Conservation (phyloP, 2,797 vertebrate genomes). For the Chelon auratus region DNA sequence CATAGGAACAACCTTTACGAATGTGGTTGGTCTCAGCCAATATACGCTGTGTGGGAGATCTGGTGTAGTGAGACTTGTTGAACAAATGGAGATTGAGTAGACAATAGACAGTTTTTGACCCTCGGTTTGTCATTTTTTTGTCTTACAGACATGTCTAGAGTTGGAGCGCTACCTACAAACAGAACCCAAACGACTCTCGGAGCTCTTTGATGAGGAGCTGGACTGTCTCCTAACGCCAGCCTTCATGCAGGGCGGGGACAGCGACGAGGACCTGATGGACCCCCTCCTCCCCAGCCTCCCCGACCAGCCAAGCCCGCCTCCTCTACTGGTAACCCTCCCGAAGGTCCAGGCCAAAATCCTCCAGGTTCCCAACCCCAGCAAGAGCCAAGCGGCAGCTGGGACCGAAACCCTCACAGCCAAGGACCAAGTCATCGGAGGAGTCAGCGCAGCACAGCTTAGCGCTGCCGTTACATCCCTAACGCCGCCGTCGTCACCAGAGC, state of each 20-base stretch:
- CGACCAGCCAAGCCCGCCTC: conserved; percentile 85
- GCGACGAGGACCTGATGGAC: conserved; percentile 87
- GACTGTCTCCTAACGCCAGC: conserved; percentile 91
- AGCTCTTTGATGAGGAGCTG: conserved; percentile 92
- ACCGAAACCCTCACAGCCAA: conserved; percentile 69
- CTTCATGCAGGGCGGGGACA: conserved; percentile 87
- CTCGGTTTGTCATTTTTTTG: conserved; percentile 42
- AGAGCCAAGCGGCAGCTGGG: conserved; percentile 50
- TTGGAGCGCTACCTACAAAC: conserved; percentile 95
- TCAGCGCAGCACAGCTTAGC: conserved; percentile 92
- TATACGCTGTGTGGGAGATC: too few species aligned
- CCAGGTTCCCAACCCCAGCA: conserved; percentile 73
- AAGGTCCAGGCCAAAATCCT: conserved; percentile 86
- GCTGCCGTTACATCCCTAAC: conserved; percentile 95
- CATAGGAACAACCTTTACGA: not conserved
- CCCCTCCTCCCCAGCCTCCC: conserved; percentile 86
- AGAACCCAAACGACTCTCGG: conserved; percentile 91
- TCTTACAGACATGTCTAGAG: conserved; percentile 92
- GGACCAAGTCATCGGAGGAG: conserved; percentile 79
- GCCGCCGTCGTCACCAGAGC: conserved; percentile 94
- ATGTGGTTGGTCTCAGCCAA: too few species aligned
- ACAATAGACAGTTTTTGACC: conserved; percentile 30
- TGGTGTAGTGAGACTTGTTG: too few species aligned
- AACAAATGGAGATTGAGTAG: too few species aligned
- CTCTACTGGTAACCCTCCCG: conserved; percentile 88